Percentiles rank a stretch among this genome's conserved stretches.
phyloP scores from a whole-genome alignment of 2,888 invertebrate species.

The Pecten maximus region DNA sequence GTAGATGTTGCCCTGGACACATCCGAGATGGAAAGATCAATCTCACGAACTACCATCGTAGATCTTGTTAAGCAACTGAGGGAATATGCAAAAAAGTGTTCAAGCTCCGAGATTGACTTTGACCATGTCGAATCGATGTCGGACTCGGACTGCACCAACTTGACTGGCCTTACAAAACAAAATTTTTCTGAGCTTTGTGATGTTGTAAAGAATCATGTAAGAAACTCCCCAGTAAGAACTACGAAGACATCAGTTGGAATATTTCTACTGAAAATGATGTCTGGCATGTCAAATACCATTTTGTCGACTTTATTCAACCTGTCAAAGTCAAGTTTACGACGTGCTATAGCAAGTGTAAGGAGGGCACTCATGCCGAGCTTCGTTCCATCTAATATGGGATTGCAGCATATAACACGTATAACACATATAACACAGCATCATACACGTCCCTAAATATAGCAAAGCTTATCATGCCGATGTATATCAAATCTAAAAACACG shows the following conservation, averaged over 20 bases:
- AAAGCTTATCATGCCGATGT: too few species aligned
- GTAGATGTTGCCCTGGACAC: too few species aligned
- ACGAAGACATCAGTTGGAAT: constrained; percentile 54
- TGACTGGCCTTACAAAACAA: constrained; percentile 48
- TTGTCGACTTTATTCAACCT: constrained; percentile 55
- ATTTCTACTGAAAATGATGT: constrained; percentile 52
- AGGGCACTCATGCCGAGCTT: constrained; percentile 47
- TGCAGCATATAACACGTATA: constrained; percentile 46
- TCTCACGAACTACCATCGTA: neutral
- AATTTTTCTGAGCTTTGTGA: constrained; percentile 50
- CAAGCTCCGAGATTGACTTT: constrained; percentile 39
- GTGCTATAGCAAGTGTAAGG: constrained; percentile 50
- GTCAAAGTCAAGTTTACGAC: constrained; percentile 51
- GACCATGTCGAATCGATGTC: constrained; percentile 37
- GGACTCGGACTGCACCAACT: constrained; percentile 40
- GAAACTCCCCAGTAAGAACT: constrained; percentile 44
- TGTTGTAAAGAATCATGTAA: constrained; percentile 36
- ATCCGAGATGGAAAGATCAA: neutral
- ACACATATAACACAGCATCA: constrained; percentile 54
- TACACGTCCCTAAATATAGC: too few species aligned
- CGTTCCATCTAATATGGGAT: constrained; percentile 52
- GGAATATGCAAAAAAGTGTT: neutral
- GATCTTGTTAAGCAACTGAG: neutral
- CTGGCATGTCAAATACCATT: constrained; percentile 52
- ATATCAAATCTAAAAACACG: too few species aligned